Conservation (phyloP, 2,797 vertebrate genomes). For the Coregonus suidteri region DNA sequence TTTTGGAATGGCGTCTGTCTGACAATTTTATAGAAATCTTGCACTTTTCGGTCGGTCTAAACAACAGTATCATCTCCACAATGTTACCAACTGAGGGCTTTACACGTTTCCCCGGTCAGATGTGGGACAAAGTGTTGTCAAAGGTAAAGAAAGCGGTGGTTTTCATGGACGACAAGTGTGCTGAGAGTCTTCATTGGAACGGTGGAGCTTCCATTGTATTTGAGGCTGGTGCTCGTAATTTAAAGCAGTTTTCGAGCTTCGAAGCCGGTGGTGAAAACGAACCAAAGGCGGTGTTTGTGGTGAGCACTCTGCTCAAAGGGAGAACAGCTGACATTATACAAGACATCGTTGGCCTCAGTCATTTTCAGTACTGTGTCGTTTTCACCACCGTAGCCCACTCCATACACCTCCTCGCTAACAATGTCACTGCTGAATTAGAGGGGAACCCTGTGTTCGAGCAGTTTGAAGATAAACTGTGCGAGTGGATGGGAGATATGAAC, state of each 20-base stretch:
- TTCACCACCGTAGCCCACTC: slow-evolving; percentile 80
- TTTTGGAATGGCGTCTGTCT: slow-evolving; percentile 13
- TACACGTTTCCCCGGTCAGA: slow-evolving; percentile 67
- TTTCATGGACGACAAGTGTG: slow-evolving; percentile 84
- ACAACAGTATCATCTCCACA: neutral
- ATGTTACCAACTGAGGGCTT: slow-evolving; percentile 67
- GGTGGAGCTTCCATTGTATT: slow-evolving; percentile 79
- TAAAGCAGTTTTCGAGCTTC: slow-evolving; percentile 82
- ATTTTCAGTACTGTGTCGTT: slow-evolving; percentile 86
- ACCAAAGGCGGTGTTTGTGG: slow-evolving; percentile 86
- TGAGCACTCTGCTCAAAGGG: slow-evolving; percentile 85
- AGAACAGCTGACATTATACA: slow-evolving; percentile 79
- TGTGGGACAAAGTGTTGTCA: slow-evolving; percentile 83
- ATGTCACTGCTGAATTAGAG: slow-evolving; percentile 73
- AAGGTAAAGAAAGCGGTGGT: slow-evolving; percentile 84
- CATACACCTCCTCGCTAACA: slow-evolving; percentile 79
- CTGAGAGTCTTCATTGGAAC: slow-evolving; percentile 88
- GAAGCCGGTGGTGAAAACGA: slow-evolving; percentile 70
- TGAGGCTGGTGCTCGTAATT: slow-evolving; percentile 81
- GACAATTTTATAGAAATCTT: slow-evolving; percentile 10
- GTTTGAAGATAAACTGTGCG: slow-evolving; percentile 87
- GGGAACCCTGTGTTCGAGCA: slow-evolving; percentile 78
- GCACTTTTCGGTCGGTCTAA: neutral
- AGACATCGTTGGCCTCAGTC: slow-evolving; percentile 80
- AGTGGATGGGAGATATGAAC: slow-evolving; percentile 93